phyloP scores from a whole-genome alignment of 2,797 vertebrate species.

The Ispidina lecontei region DNA sequence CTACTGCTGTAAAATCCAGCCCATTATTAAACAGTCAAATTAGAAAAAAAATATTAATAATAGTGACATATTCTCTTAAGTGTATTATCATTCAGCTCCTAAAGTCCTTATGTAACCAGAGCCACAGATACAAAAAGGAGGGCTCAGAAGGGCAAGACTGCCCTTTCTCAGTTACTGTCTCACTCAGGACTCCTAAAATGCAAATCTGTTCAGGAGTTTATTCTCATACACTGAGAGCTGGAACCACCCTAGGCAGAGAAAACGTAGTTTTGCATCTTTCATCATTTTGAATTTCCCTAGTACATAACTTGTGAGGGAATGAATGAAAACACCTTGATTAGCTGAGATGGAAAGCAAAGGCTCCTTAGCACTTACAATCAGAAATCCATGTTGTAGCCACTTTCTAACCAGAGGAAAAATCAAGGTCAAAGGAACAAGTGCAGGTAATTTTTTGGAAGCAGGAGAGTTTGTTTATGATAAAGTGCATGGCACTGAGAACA shows the following conservation, averaged over 20 bases:
- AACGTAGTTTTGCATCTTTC: conserved; percentile 27
- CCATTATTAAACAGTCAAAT: background rate
- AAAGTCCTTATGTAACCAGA: background rate
- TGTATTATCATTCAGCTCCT: background rate
- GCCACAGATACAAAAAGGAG: background rate
- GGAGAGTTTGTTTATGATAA: background rate
- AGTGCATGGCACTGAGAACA: background rate
- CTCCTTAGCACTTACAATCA: background rate
- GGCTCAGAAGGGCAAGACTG: background rate
- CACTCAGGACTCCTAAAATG: background rate
- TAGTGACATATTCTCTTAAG: background rate
- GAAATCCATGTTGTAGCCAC: background rate
- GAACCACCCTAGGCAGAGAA: background rate
- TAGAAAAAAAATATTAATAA: background rate
- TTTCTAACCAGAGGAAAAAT: background rate
- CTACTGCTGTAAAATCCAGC: background rate
- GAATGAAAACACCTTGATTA: background rate
- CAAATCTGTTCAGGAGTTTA: conserved; percentile 1
- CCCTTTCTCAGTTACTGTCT: background rate
- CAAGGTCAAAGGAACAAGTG: background rate
- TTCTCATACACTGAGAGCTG: background rate
- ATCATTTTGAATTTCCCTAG: conserved; percentile 7
- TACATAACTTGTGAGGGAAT: background rate
- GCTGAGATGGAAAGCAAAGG: background rate
- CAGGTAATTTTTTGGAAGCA: background rate